Percentiles rank a stretch among this genome's conserved stretches.
phyloP scores from a whole-genome alignment of 2,888 invertebrate species.

The Itoplectis maculator region DNA sequence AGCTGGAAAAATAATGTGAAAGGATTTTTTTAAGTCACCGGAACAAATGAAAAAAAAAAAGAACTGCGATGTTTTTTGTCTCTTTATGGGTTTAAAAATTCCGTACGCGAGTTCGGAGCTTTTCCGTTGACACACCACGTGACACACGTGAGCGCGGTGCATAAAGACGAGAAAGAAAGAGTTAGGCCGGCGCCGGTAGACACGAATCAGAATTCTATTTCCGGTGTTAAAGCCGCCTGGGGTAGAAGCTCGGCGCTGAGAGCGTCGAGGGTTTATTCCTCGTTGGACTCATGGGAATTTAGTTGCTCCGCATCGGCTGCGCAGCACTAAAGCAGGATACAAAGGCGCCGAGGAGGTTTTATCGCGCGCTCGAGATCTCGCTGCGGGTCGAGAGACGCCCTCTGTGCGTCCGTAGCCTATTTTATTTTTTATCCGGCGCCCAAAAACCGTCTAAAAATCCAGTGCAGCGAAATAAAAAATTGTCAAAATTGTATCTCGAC shows the following conservation, averaged over 20 bases:
- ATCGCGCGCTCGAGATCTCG: constrained; percentile 51
- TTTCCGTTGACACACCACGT: no score
- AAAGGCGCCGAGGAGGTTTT: constrained; percentile 49
- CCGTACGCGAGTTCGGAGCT: no score
- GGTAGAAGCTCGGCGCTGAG: not conserved
- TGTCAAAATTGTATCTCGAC: not conserved
- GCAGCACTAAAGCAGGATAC: constrained; percentile 48
- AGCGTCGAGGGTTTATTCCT: constrained; percentile 58
- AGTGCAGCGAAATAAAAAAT: constrained; percentile 14
- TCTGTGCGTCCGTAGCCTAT: not conserved
- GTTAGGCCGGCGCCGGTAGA: constrained; percentile 24
- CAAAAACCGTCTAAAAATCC: constrained; percentile 4
- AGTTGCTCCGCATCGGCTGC: constrained; percentile 23
- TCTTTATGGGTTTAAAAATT: no score
- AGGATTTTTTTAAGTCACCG: no score
- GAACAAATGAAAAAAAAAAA: no score
- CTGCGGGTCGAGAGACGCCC: constrained; percentile 29
- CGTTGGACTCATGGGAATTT: constrained; percentile 65
- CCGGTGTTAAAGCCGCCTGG: constrained; percentile 54
- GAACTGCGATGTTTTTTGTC: no score
- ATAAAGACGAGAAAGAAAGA: constrained; percentile 26
- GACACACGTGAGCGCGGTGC: not conserved
- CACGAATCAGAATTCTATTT: constrained; percentile 69
- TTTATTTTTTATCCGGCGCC: constrained; percentile 49
- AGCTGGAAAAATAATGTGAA: no score